Evolutionary conservation across 2,797 vertebrate species (phyloP), one percentile per base, ranked within the genome.

Genomic region (Lepilemur septentrionalis): DNA sequence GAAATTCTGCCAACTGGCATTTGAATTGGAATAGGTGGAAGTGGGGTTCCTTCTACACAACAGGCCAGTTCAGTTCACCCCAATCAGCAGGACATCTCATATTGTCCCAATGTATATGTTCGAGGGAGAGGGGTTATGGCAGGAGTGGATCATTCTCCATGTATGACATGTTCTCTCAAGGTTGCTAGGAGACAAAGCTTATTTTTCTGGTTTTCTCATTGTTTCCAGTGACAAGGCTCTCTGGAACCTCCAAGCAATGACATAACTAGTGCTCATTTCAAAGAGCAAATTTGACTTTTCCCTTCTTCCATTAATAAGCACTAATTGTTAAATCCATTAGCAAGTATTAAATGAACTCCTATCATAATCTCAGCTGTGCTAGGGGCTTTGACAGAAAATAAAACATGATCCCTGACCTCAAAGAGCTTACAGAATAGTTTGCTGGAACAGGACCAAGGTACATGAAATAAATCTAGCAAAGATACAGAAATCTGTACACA

Each of bases 391-490:
- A 78, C 79, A 84, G 73, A 96, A 91, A 88, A 95, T 81, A 88
- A 91, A 93, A 73, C 73, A 69, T 75, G 46, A 85, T 41, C 30
- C 30, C 35, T 89, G 41, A 35, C 89, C 69, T 92, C 89, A 75
- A 55, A 79, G 7, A 86, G n/a, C 38, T 89, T 89, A 88, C 22
- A 52, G 55, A 92, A 95, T 32, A 65, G 30, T 92, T 82, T 72
- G 22, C 30, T 92, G 63, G 70, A 89, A 83, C 7, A 61, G 89
- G 80, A 95, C 35, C 61, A 96, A 94, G 38, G 38, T 18, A 83
- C 48, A 86, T 87, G 88, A 93, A 96, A 87, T 88, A 92, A 94
- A 89, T 72, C 55, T 81, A 91, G 35, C 18, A 81, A 94, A 90
- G 82, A 91, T 13, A 72, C 3, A 85, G 7, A 48, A 95, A 76